Evolutionary conservation across 2,888 invertebrate genomes (phyloP), one percentile per base, ranked within the genome.

Genomic region (Lasioglossum leucozonium): DNA sequence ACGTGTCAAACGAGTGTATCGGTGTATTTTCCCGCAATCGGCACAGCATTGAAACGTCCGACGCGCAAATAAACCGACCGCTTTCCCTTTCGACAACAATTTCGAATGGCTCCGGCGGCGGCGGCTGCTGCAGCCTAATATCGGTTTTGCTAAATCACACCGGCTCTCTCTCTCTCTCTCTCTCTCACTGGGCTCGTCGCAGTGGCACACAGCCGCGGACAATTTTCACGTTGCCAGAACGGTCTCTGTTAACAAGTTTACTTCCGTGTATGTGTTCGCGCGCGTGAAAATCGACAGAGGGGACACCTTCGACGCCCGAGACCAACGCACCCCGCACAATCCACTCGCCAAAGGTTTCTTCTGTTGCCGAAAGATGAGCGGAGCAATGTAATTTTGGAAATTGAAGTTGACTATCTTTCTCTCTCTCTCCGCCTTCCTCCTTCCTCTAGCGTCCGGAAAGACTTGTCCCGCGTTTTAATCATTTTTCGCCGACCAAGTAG

Each of bases 351-450:
- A 77, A 69, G 83, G 65, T 78, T 84, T 76, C 78, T 83, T 79
- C 79, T 83, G 82, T 81, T 82, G 76, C n/a, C 37, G 62, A 65
- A 65, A 80, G 87, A 89, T 90, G 88, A 89, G 79, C 77, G 76
- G 47, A 69, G 51, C 73, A 82, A 86, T 71, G 74, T 81, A 89
- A 87, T 89, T 89, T 84, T 86, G 44, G 79, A 76, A 90, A 88
- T 88, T 90, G 82, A 82, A 72, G 72, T 55, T 51, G 77, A 86
- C 81, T 72, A 37, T 58, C 58, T n/a, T n/a, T n/a, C n/a, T n/a
- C n/a, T n/a, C n/a, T n/a, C 34, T 34, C 34, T 58, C 26, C 13
- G 6, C 13, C 13, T 58, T 58, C 13, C 58, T 58, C 13, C 58
- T 58, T 34, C 34, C 3, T 34, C 34, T 34, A 26, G 62, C 30